phyloP scores from a whole-genome alignment of 2,113 vertebrate genomes.

The Ginglymostoma cirratum region DNA sequence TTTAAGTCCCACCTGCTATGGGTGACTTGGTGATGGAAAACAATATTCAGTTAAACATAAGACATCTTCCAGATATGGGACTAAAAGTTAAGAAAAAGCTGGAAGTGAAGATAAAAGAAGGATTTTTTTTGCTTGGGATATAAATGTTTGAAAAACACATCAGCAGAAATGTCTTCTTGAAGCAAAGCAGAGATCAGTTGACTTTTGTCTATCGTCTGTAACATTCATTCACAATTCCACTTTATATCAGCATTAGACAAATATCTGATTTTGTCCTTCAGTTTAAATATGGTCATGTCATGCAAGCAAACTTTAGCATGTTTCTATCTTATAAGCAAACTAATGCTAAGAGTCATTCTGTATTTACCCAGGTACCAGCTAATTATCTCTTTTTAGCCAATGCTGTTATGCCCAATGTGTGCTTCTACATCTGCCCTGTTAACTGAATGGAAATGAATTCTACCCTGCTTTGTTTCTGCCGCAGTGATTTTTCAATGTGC shows the following conservation, averaged over 20 bases:
- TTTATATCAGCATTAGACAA: neutral
- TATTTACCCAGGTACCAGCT: neutral
- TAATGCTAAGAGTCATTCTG: neutral
- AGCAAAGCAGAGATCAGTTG: neutral
- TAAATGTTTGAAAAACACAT: neutral
- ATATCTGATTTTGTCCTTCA: neutral
- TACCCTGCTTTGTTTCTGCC: constrained; percentile 38
- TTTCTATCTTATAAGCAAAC: neutral
- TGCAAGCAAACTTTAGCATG: neutral
- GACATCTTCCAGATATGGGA: too few relatives aligned
- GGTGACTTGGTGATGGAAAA: too few relatives aligned
- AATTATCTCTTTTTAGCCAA: constrained; percentile 17
- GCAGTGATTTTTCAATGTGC: neutral
- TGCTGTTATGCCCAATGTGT: neutral
- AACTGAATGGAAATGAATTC: constrained; percentile 27
- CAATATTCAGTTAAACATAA: too few relatives aligned
- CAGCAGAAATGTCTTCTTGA: neutral
- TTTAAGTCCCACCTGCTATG: too few relatives aligned
- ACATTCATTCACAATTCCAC: neutral
- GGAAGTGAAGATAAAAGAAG: too few relatives aligned
- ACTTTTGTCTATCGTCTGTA: neutral
- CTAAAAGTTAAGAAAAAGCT: too few relatives aligned
- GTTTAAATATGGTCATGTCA: neutral
- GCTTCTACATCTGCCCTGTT: neutral
- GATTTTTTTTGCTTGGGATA: too few relatives aligned